A percentile compares a stretch with the other conserved stretches of the same genome.
Conservation (phyloP, 1,140 invertebrate species). For the Drosophila navojoa region DNA sequence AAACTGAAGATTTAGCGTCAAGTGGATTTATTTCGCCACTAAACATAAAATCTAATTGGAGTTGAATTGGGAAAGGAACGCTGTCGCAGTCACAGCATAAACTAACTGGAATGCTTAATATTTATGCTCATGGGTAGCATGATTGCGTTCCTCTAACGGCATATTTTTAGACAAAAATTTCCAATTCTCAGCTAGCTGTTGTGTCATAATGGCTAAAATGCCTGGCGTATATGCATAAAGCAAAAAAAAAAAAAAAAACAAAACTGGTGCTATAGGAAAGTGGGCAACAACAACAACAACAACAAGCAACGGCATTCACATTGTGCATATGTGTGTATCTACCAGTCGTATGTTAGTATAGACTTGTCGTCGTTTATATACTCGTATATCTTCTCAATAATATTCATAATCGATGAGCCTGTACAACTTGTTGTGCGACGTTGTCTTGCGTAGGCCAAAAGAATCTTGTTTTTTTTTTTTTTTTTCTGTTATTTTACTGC, state of each 20-base stretch:
- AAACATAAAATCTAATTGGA: slow-evolving; percentile 5
- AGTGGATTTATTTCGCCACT: slow-evolving; percentile 5
- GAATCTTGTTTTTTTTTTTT: slow-evolving; percentile 55
- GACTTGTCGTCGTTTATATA: slow-evolving; percentile 30
- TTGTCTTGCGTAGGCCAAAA: slow-evolving; percentile 51
- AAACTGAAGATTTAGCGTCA: slow-evolving; percentile 17
- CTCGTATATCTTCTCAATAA: slow-evolving; percentile 64
- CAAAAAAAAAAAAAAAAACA: slow-evolving; percentile 7
- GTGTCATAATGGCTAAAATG: slow-evolving; percentile 59
- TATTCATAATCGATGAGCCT: slow-evolving; percentile 72
- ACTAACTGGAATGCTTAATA: slow-evolving; percentile 16
- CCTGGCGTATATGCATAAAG: neutral
- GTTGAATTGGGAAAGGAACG: slow-evolving; percentile 24
- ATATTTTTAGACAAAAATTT: slow-evolving; percentile 18
- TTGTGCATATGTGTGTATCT: slow-evolving; percentile 22
- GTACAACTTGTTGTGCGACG: slow-evolving; percentile 67
- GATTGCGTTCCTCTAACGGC: slow-evolving; percentile 30
- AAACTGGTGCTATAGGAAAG: slow-evolving; percentile 55
- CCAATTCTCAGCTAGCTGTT: slow-evolving; percentile 11
- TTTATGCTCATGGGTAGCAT: slow-evolving; percentile 21
- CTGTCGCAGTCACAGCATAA: neutral
- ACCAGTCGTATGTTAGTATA: too few species aligned
- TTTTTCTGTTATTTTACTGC: too few species aligned
- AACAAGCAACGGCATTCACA: slow-evolving; percentile 58
- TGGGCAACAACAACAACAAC: slow-evolving; percentile 10